A percentile compares a stretch with the other conserved stretches of the same genome.
phyloP scores from a whole-genome alignment of 2,113 vertebrate genomes.

The Melanocharis versteri region DNA sequence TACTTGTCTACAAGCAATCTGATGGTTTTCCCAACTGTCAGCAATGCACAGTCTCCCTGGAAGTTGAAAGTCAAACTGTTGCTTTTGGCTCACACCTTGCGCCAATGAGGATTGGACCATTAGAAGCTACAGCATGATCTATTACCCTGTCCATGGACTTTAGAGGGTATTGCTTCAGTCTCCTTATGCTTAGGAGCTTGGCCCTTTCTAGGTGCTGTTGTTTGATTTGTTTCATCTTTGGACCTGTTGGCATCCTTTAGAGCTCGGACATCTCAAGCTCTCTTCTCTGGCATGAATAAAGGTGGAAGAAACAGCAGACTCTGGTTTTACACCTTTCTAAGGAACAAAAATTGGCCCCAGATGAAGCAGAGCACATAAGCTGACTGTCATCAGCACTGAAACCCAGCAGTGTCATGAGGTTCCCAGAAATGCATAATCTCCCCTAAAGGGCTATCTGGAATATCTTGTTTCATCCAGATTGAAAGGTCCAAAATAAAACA shows the following conservation, averaged over 20 bases:
- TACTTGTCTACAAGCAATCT: neutral
- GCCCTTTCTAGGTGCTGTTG: neutral
- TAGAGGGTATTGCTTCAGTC: neutral
- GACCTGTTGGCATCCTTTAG: neutral
- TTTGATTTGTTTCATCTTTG: neutral
- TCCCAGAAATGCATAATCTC: neutral
- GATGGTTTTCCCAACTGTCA: neutral
- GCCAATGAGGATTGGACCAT: neutral
- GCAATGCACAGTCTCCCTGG: neutral
- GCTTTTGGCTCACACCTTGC: neutral
- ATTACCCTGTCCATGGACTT: neutral
- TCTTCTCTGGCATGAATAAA: neutral
- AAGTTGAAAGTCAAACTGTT: neutral
- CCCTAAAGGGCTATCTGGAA: neutral
- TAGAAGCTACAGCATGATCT: neutral
- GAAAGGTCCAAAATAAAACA: neutral
- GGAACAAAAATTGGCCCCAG: neutral
- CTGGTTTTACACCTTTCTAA: neutral
- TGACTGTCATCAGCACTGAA: neutral
- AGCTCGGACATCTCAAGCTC: neutral
- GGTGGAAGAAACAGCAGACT: neutral
- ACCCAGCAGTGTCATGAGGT: neutral
- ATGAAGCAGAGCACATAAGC: neutral
- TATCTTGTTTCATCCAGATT: neutral
- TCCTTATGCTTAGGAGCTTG: neutral